These are phyloP conservation scores for Rhipidura dahli DNA, from an alignment of 2,113 vertebrate genomes.

Conservation along the genomic window DNA sequence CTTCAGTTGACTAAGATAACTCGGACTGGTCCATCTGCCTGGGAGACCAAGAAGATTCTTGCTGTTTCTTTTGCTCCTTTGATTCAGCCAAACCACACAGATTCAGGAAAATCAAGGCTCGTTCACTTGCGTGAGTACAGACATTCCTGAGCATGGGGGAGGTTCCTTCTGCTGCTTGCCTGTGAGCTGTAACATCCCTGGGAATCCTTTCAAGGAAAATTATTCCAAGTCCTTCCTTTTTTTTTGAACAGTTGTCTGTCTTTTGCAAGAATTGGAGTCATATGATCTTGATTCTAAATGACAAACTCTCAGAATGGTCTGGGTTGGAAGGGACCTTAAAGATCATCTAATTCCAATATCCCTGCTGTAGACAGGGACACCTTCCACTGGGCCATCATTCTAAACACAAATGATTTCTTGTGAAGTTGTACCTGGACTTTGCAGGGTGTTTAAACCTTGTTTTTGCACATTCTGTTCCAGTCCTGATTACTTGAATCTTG, in stretches of 20 bases:
- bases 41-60: conserved; percentile 98
- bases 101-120: conserved; percentile 77
- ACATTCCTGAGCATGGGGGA: background rate
- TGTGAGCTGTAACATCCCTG: background rate
- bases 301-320: background rate
- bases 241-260: background rate
- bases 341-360: background rate
- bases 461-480: background rate
- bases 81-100: conserved; percentile 83
- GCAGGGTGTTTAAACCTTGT: background rate
- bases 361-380: background rate
- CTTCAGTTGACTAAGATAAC: conserved; percentile 94
- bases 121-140: conserved; percentile 89
- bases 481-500: fast-evolving
- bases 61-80: conserved; percentile 98
- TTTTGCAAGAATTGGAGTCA: background rate
- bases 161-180: background rate
- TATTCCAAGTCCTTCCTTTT: background rate
- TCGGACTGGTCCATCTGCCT: conserved; percentile 85
- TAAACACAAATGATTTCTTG: background rate
- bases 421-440: background rate
- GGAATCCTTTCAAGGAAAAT: background rate
- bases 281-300: background rate
- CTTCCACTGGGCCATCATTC: background rate
- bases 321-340: background rate